Percentiles rank a stretch among this genome's conserved stretches.
phyloP scores from a whole-genome alignment of 2,888 invertebrate genomes.

The Listrodromus nycthemerus region DNA sequence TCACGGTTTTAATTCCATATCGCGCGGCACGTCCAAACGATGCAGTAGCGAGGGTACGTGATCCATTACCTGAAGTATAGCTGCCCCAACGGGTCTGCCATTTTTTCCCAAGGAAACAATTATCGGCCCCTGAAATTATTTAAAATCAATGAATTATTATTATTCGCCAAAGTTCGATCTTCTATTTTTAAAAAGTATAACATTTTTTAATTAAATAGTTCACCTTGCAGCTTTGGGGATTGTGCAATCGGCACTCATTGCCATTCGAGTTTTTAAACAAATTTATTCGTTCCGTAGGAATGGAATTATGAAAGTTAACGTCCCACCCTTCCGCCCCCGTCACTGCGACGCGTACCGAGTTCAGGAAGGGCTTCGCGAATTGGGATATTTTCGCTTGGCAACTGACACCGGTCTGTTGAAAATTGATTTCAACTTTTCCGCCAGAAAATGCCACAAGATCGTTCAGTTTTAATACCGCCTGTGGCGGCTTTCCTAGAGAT shows the following conservation, averaged over 20 bases:
- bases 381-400: conserved; percentile 71
- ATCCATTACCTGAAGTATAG: conserved; percentile 71
- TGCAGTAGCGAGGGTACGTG: conserved; percentile 74
- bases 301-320: conserved; percentile 75
- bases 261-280: conserved; percentile 71
- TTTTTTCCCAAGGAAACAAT: conserved; percentile 74
- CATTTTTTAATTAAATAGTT: background rate
- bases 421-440: conserved; percentile 69
- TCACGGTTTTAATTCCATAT: background rate
- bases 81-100: conserved; percentile 71
- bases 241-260: conserved; percentile 76
- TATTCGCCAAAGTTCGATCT: background rate
- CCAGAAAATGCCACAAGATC: conserved; percentile 71
- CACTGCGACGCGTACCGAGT: conserved; percentile 72
- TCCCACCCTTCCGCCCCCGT: conserved; percentile 68
- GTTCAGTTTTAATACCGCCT: conserved; percentile 68
- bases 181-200: background rate
- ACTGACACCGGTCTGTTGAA: conserved; percentile 71
- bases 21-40: conserved; percentile 59
- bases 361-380: conserved; percentile 75
- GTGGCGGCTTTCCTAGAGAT: conserved; percentile 67
- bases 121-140: conserved; percentile 73
- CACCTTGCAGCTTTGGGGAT: conserved; percentile 75
- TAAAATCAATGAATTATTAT: conserved; percentile 9
- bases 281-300: conserved; percentile 73